Evolutionary conservation across 2,113 vertebrate genomes (phyloP).

Genomic region (Gopherus evgoodei): DNA sequence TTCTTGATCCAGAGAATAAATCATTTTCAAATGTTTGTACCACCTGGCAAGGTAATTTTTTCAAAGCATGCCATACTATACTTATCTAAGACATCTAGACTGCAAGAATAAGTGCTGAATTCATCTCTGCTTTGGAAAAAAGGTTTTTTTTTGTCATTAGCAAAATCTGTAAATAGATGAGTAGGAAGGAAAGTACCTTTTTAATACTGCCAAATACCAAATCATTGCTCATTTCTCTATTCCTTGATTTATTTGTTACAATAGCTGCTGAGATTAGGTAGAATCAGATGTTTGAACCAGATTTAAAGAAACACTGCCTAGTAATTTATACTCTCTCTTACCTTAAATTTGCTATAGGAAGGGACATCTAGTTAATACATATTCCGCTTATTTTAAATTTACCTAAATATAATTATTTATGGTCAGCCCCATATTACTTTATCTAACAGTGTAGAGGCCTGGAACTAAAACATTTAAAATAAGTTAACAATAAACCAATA

Average conservation of each 20-base stretch:
- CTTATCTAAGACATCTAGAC: not conserved
- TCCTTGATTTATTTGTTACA: not conserved
- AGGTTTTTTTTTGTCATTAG: not conserved
- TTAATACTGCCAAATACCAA: not conserved
- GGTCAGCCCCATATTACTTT: rapidly evolving
- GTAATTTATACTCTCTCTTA: not conserved
- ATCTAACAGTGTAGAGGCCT: not conserved
- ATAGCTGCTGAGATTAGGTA: not conserved
- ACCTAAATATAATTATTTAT: not conserved
- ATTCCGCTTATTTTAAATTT: not conserved
- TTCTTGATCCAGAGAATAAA: conserved; percentile 3
- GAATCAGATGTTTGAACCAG: not conserved
- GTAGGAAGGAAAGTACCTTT: not conserved
- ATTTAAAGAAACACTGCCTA: not conserved
- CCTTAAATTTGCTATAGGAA: not conserved
- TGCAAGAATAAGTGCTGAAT: not conserved
- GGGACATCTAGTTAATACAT: rapidly evolving
- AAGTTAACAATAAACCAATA: not conserved
- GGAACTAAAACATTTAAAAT: not conserved
- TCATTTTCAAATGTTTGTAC: conserved; percentile 8
- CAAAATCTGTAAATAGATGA: not conserved
- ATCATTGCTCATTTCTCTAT: not conserved
- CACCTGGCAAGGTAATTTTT: conserved; percentile 16
- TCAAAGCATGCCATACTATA: not conserved
- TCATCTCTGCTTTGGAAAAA: not conserved